Conservation (phyloP, 2,888 invertebrate genomes). For the Apantesis nais region DNA sequence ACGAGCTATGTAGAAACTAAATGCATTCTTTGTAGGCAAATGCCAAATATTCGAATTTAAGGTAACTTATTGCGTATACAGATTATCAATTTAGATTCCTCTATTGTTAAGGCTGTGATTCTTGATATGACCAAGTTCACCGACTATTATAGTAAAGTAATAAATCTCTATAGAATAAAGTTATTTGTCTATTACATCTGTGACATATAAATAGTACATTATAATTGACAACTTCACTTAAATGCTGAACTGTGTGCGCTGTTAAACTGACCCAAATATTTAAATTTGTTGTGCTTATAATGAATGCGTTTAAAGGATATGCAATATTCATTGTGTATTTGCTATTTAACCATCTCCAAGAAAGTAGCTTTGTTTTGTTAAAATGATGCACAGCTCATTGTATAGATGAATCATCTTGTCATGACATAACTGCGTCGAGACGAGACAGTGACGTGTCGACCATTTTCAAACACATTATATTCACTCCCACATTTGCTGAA, state of each 20-base stretch:
- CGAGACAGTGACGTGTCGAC: constrained; percentile 19
- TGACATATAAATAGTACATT: background rate
- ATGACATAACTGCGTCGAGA: constrained; percentile 26
- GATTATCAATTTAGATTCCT: constrained; percentile 2
- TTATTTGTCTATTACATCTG: background rate
- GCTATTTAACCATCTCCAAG: constrained; percentile 19
- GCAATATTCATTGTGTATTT: background rate
- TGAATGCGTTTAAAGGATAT: background rate
- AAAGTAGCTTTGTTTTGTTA: constrained; percentile 28
- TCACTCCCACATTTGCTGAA: constrained; percentile 24
- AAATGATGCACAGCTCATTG: constrained; percentile 28
- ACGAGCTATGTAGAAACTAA: constrained; percentile 57
- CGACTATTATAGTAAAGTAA: background rate
- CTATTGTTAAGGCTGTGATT: constrained; percentile 4
- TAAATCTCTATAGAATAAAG: too few species aligned
- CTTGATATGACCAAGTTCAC: background rate
- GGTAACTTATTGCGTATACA: constrained; percentile 12
- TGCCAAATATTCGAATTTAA: constrained; percentile 36
- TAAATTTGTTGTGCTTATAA: background rate
- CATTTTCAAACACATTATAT: constrained; percentile 35
- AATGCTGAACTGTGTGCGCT: background rate
- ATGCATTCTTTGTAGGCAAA: constrained; percentile 51
- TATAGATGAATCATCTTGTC: constrained; percentile 37
- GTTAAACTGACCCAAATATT: background rate
- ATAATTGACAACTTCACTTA: too few species aligned